Evolutionary conservation across 2,888 invertebrate genomes (phyloP).

Genomic region (Ormia ochracea): DNA sequence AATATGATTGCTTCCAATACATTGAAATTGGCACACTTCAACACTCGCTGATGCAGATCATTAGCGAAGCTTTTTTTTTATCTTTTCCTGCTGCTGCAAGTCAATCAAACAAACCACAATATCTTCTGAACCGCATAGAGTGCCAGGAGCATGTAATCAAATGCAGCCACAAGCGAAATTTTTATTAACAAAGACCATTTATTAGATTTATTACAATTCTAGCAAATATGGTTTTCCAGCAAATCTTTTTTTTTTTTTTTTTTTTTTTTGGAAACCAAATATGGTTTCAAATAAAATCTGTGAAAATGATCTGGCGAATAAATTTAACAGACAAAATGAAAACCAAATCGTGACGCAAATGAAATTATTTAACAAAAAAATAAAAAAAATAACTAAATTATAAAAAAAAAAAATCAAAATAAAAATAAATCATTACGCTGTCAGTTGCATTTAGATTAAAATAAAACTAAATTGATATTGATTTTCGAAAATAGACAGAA

Average conservation of each 20-base stretch:
- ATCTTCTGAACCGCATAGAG: background rate
- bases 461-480: constrained; percentile 10
- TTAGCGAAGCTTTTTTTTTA: no score
- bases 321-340: constrained; percentile 31
- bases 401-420: background rate
- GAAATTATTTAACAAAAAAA: constrained; percentile 10
- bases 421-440: constrained; percentile 39
- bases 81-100: background rate
- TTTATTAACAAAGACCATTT: constrained; percentile 23
- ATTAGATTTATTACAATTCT: constrained; percentile 35
- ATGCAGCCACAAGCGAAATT: constrained; percentile 37
- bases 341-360: constrained; percentile 34
- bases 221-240: constrained; percentile 36
- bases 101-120: background rate
- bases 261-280: constrained; percentile 55
- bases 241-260: constrained; percentile 13
- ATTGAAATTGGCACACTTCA: no score
- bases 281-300: constrained; percentile 57
- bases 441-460: constrained; percentile 28
- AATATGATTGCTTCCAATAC: no score
- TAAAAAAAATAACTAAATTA: no score
- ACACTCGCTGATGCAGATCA: no score
- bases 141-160: background rate
- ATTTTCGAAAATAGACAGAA: constrained; percentile 7
- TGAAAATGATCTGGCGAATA: constrained; percentile 53